These are phyloP conservation scores for Tubulanus polymorphus DNA, from an alignment of 2,888 invertebrate species.

Conservation along the genomic window DNA sequence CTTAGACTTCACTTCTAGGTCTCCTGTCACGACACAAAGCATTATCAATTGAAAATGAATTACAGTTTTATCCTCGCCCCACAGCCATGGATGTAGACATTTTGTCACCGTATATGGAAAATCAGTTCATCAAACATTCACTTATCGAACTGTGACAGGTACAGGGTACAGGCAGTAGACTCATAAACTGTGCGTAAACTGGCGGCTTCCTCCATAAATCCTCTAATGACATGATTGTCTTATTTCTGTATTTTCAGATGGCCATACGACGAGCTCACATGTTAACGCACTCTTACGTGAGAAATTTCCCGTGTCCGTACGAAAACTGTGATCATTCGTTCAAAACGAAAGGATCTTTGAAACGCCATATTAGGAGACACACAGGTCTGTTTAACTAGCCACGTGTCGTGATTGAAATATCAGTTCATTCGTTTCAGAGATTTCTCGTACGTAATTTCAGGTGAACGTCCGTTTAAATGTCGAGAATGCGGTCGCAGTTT, in stretches of 20 bases:
- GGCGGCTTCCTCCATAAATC: no score
- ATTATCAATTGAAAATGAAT: no score
- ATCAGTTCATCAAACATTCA: no score
- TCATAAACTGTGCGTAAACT: no score
- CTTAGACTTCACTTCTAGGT: no score
- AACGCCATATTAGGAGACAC: slow-evolving; percentile 43
- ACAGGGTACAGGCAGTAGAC: no score
- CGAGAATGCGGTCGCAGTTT: slow-evolving; percentile 39
- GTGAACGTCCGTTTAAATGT: slow-evolving; percentile 44
- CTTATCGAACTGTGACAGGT: no score
- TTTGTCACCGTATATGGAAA: no score
- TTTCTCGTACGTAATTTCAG: slow-evolving; percentile 20
- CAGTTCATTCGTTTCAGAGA: not conserved
- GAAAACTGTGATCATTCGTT: slow-evolving; percentile 43
- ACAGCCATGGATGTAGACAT: no score
- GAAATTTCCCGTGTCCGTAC: slow-evolving; percentile 31
- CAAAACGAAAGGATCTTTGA: slow-evolving; percentile 47
- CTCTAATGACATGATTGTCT: no score
- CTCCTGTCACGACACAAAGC: no score
- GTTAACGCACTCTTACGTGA: slow-evolving; percentile 36
- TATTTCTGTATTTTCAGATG: slow-evolving; percentile 28
- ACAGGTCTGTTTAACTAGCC: slow-evolving; percentile 29
- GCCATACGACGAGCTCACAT: slow-evolving; percentile 37
- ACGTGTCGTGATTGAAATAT: not conserved
- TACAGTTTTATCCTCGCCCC: no score